These are phyloP conservation scores for Phalanger gymnotis DNA, from an alignment of 2,797 vertebrate species.

Conservation along the genomic window DNA sequence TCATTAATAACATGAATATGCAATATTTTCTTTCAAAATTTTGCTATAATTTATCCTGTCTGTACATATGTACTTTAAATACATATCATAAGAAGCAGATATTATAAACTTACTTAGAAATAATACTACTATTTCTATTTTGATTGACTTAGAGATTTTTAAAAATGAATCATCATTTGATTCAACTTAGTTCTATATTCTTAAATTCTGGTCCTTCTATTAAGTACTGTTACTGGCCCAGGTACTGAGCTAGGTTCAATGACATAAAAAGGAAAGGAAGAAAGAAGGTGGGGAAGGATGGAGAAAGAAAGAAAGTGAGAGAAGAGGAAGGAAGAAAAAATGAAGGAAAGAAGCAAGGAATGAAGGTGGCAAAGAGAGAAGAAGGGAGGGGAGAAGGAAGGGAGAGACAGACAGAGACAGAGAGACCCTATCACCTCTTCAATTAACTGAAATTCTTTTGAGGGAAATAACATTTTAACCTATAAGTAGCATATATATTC, in stretches of 20 bases:
- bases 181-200: background rate
- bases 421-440: background rate
- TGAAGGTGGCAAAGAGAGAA: background rate
- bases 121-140: background rate
- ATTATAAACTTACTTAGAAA: background rate
- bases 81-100: background rate
- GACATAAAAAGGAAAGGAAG: background rate
- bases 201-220: background rate
- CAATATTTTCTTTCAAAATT: background rate
- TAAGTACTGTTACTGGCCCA: background rate
- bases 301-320: no score
- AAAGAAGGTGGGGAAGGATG: background rate
- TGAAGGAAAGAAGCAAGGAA: background rate
- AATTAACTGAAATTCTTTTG: background rate
- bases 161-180: background rate
- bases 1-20: background rate
- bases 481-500: no score
- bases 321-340: no score
- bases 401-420: background rate
- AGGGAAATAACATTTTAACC: background rate
- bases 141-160: background rate
- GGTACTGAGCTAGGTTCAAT: background rate
- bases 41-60: background rate
- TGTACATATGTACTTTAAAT: background rate
- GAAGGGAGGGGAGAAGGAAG: no score